Conservation (phyloP, 2,888 invertebrate genomes). For the Amblyjoppa fuscipennis region DNA sequence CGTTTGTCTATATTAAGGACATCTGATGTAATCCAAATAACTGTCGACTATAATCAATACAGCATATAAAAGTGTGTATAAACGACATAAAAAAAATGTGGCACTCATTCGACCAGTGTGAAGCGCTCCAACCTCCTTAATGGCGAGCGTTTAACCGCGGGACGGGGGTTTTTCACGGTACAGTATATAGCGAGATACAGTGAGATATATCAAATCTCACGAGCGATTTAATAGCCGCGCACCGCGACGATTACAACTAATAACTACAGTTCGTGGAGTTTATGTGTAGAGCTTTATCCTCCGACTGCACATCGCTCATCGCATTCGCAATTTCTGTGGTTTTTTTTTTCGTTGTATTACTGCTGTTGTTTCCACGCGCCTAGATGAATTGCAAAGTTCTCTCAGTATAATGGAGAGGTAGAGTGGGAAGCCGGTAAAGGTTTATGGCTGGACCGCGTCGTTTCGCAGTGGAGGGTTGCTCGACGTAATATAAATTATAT, state of each 20-base stretch:
- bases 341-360: neutral
- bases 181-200: neutral
- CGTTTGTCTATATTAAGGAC: too few species aligned
- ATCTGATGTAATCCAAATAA: too few species aligned
- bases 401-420: neutral
- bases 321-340: neutral
- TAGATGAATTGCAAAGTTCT: constrained; percentile 39
- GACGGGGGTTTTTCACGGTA: neutral
- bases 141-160: neutral
- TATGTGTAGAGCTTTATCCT: neutral
- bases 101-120: too few species aligned
- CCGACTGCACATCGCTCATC: neutral
- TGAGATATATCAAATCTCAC: neutral
- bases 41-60: too few species aligned
- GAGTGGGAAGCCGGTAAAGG: constrained; percentile 24
- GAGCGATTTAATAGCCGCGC: constrained; percentile 40
- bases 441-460: constrained; percentile 47
- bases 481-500: constrained; percentile 54
- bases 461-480: constrained; percentile 19
- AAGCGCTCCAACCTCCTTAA: neutral
- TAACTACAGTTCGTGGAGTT: constrained; percentile 8
- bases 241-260: constrained; percentile 51
- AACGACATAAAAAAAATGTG: too few species aligned
- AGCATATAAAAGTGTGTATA: too few species aligned
- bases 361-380: constrained; percentile 8